Conservation (phyloP, 2,797 vertebrate genomes). For the Falco novaeseelandiae region DNA sequence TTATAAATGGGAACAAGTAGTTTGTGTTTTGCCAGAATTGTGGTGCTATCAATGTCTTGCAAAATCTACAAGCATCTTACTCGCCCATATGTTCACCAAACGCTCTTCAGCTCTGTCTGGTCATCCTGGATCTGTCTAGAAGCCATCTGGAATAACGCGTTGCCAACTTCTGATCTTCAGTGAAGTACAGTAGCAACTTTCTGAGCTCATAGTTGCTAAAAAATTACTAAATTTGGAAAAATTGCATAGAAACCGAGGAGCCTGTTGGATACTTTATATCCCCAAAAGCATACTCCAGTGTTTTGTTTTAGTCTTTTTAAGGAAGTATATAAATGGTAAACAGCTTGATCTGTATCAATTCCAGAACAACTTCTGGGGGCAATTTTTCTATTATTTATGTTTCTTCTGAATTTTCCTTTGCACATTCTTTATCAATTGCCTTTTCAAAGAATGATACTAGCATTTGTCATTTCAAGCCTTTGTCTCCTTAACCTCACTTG, state of each 20-base stretch:
- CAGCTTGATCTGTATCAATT: not conserved
- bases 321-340: not conserved
- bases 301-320: not conserved
- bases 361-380: not conserved
- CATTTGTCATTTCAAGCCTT: not conserved
- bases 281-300: not conserved
- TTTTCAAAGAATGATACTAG: not conserved
- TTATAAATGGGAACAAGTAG: not conserved
- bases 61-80: conserved; percentile 2
- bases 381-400: not conserved
- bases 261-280: not conserved
- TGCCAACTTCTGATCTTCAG: conserved; percentile 40
- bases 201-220: conserved; percentile 11
- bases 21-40: conserved; percentile 24
- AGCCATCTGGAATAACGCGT: not conserved
- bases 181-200: conserved; percentile 16
- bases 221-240: conserved; percentile 42
- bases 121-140: conserved; percentile 3
- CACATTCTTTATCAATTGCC: not conserved
- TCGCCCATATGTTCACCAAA: not conserved
- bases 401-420: not conserved
- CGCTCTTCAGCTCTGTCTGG: not conserved
- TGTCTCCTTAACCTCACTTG: not conserved
- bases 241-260: not conserved
- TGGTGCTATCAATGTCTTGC: not conserved